Evolutionary conservation across 2,797 vertebrate species (phyloP), one percentile per base, ranked within the genome.

Genomic region (Euthynnus affinis): DNA sequence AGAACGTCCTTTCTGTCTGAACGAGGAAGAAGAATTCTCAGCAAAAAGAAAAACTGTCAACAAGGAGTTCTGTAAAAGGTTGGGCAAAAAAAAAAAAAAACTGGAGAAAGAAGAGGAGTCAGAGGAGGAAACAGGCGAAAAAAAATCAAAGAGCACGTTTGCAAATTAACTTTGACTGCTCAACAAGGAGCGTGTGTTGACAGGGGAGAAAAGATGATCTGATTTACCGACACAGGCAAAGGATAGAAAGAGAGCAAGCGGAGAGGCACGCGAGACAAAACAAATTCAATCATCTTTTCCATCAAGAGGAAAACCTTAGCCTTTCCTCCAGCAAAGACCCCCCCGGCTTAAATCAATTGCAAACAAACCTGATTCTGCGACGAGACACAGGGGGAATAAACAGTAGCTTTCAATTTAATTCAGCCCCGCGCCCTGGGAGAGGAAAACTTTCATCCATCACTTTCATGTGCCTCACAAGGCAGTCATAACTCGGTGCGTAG

Each of bases 401-500:
- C 93, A 95, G 94, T 92, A 93, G 92, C 94, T 94, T 95, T 96
- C 94, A 94, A 94, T 95, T 96, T 94, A 87, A 94, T 94, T 95
- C 94, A 93, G 91, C 85, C 79, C 62, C 3, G 85, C 74, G 68
- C 92, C 90, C 81, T 60, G 86, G 93, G 93, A 93, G 89, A 85
- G 86, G 69, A 84, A 89, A 94, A 94, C 94, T 95, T 95, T 94
- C 95, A 96, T 95, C 94, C 93, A 93, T 95, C 93, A 95, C 93
- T 94, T 95, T 95, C 94, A 94, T 90, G 91, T 85, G 88, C 82
- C 89, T 77, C 62, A 6, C 84, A 77, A 90, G 86, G 81, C 84
- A 69, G 80, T 57, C 78, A 76, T 83, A 87, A 88, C 83, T 85
- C 86, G 29, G 79, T 9, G 79, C 61, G 60, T 3, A 61, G 74